Conservation (phyloP, 2,888 invertebrate genomes). For the Exocentrus adspersus region DNA sequence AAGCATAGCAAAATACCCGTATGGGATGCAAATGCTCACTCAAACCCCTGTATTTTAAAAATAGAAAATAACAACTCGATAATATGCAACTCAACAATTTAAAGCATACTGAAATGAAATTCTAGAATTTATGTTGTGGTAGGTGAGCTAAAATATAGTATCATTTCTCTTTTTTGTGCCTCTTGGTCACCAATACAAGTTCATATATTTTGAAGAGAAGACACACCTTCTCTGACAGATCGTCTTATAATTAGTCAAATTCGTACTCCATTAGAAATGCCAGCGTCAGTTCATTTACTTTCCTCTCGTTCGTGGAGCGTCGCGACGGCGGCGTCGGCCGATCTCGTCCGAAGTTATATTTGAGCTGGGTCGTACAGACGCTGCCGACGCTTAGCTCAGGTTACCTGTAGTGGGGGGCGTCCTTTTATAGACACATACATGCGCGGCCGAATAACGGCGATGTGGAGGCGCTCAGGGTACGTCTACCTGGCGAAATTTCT, state of each 20-base stretch:
- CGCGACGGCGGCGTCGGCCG: constrained; percentile 12
- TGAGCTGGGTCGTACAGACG: constrained; percentile 18
- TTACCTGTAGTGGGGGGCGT: constrained; percentile 64
- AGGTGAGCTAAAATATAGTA: no score
- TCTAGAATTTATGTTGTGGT: no score
- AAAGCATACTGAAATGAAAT: no score
- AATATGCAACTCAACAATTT: no score
- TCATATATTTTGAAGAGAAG: not conserved
- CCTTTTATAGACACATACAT: constrained; percentile 63
- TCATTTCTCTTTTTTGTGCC: no score
- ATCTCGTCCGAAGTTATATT: constrained; percentile 28
- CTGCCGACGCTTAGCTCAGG: constrained; percentile 58
- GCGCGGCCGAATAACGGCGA: constrained; percentile 35
- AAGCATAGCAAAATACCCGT: no score
- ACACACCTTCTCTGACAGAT: no score
- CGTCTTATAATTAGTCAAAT: not conserved
- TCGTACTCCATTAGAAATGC: constrained; percentile 6
- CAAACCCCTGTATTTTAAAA: no score
- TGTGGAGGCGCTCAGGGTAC: constrained; percentile 28
- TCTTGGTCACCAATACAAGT: not conserved
- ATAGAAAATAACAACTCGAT: no score
- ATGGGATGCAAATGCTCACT: no score
- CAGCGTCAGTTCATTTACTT: constrained; percentile 19
- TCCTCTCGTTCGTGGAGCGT: not conserved
- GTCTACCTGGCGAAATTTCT: constrained; percentile 37